A percentile compares a stretch with the other conserved stretches of the same genome.
These are phyloP conservation scores for Leptarthrus brevirostris DNA, from an alignment of 2,888 invertebrate genomes.

Conservation along the genomic window DNA sequence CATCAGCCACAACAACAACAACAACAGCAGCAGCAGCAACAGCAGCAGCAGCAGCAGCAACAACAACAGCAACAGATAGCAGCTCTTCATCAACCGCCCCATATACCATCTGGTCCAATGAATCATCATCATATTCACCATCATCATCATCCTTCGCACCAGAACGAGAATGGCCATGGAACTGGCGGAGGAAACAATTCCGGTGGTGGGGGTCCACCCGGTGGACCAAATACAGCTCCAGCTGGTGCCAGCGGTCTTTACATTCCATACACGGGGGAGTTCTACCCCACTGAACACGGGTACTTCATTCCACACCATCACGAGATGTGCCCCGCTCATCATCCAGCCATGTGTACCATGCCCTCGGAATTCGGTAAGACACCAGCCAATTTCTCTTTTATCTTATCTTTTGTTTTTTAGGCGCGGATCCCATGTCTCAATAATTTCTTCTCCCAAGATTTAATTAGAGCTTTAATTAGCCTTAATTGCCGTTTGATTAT, in stretches of 20 bases:
- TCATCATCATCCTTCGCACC: constrained; percentile 40
- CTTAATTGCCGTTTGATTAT: constrained; percentile 26
- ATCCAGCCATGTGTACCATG: constrained; percentile 78
- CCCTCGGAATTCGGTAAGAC: constrained; percentile 80
- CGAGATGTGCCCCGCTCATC: constrained; percentile 73
- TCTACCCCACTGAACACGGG: constrained; percentile 64
- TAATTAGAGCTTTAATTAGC: constrained; percentile 44
- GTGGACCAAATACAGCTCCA: constrained; percentile 53
- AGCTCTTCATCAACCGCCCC: constrained; percentile 21
- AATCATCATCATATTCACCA: constrained; percentile 56
- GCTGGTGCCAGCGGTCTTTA: constrained; percentile 62
- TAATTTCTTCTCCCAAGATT: background rate
- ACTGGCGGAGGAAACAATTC: background rate
- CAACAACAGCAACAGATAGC: constrained; percentile 16
- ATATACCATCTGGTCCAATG: constrained; percentile 53
- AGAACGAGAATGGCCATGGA: constrained; percentile 50
- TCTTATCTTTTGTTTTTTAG: background rate
- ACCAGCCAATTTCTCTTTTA: constrained; percentile 6
- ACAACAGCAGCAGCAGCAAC: constrained; percentile 4
- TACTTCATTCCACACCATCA: constrained; percentile 66
- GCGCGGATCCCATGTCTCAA: background rate
- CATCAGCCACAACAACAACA: constrained; percentile 34
- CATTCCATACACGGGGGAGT: constrained; percentile 65
- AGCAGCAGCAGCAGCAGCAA: constrained; percentile 8
- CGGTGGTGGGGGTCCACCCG: constrained; percentile 44